Evolutionary conservation across 2,113 vertebrate genomes (phyloP).

Genomic region (Engraulis encrasicolus): DNA sequence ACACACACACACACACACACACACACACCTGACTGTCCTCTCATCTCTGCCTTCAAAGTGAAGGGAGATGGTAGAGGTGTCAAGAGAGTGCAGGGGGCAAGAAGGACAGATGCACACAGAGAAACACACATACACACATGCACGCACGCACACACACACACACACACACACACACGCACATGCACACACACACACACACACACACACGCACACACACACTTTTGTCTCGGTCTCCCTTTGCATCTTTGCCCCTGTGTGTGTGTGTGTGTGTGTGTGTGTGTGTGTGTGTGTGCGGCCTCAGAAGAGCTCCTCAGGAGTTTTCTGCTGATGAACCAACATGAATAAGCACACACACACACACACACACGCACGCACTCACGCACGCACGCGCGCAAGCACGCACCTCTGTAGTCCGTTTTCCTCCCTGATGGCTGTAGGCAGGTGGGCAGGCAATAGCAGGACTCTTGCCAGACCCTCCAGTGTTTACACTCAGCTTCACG

Average conservation of each 20-base stretch:
- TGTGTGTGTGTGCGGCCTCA: too few species aligned
- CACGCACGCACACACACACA: background rate
- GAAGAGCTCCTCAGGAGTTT: too few species aligned
- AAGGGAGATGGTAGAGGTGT: constrained; percentile 35
- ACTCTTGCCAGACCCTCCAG: too few species aligned
- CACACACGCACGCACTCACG: background rate
- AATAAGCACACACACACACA: background rate
- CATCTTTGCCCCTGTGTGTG: too few species aligned
- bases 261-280: too few species aligned
- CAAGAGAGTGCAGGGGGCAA: constrained; percentile 45
- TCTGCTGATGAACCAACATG: too few species aligned
- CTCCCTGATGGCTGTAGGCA: too few species aligned
- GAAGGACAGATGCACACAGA: constrained; percentile 65
- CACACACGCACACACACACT: background rate
- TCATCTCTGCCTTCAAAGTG: constrained; percentile 72
- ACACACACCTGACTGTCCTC: constrained; percentile 70
- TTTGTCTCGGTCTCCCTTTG: too few species aligned
- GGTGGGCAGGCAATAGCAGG: too few species aligned
- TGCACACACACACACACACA: background rate
- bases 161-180: background rate
- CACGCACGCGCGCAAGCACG: background rate
- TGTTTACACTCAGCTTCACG: too few species aligned
- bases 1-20: constrained; percentile 38
- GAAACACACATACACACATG: constrained; percentile 51
- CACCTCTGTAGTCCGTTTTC: too few species aligned